Evolutionary conservation across 2,888 invertebrate genomes (phyloP), one percentile per base, ranked within the genome.

Genomic region (Thecocarcelia acutangulata): DNA sequence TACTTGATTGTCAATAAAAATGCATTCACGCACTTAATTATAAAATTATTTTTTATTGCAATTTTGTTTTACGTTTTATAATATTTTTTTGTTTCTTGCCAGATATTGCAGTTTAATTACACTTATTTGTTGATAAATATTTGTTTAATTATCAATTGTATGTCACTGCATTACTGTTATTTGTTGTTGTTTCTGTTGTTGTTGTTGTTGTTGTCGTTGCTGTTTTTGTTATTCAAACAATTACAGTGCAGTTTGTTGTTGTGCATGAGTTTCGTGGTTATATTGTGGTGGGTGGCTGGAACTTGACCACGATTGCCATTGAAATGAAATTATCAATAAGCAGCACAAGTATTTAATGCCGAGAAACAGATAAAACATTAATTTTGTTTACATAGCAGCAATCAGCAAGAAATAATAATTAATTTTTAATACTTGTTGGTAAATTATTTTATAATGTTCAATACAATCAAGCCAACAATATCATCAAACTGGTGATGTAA

Each of bases 51-150:
- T 64, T 58, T 74, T 68, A 59, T 56, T 37, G 24, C 37, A 42
- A 17, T 59, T 21, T 61, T 66, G 56, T 28, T 59, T 85, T 85
- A 33, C 50, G 50, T 24, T 24, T 24, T 24, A 24, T 24, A 24
- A 24, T 24, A 2, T 3, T 2, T 58, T 40, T 61, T 75, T 75
- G 68, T 77, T 61, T 28, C 54, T 74, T 28, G 44, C 48, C 81
- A 69, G 88, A 88, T 88, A 89, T 87, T 87, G 88, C 86, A 87
- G 88, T 89, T 88, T 89, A 88, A 88, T 86, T 86, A 84, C 87
- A 87, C 87, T 88, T 89, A 87, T 88, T 89, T 87, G 86, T 87
- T 86, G 85, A 85, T 86, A 83, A 78, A 80, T 80, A 73, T 76
- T 76, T 83, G 48, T 69, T 80, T 76, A 72, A 78, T 78, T 78